phyloP scores from a whole-genome alignment of 2,113 vertebrate species.

The Chamaetylas fuelleborni region DNA sequence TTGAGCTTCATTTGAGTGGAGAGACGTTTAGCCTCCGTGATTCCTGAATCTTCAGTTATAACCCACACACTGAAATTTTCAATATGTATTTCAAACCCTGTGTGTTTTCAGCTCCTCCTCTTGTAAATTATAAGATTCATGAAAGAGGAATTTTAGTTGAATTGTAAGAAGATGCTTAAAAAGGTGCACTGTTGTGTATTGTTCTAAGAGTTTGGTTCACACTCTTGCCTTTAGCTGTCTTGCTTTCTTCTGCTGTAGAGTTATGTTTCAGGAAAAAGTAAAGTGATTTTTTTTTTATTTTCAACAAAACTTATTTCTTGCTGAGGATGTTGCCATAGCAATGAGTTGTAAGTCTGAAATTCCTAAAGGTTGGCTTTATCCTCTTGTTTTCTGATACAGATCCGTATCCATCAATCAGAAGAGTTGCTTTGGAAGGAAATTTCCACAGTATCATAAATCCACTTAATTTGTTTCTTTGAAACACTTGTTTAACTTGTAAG shows the following conservation, averaged over 20 bases:
- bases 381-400: constrained; percentile 56
- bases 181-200: not conserved
- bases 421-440: constrained; percentile 39
- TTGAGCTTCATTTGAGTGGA: not conserved
- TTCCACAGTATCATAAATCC: constrained; percentile 32
- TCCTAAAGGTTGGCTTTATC: constrained; percentile 66
- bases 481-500: constrained; percentile 1
- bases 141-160: not conserved
- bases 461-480: constrained; percentile 40
- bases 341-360: constrained; percentile 63
- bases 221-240: not conserved
- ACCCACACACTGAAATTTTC: not conserved
- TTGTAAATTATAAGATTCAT: not conserved
- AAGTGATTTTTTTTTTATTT: constrained; percentile 12
- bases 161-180: not conserved
- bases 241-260: not conserved
- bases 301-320: constrained; percentile 20
- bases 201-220: not conserved
- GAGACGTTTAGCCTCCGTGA: rapidly evolving
- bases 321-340: constrained; percentile 66
- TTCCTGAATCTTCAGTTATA: not conserved
- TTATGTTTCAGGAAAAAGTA: constrained; percentile 45
- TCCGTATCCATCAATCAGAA: constrained; percentile 59
- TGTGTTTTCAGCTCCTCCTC: not conserved
- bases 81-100: not conserved